Conservation (phyloP, 2,888 invertebrate genomes). For the Hypsopygia costalis region DNA sequence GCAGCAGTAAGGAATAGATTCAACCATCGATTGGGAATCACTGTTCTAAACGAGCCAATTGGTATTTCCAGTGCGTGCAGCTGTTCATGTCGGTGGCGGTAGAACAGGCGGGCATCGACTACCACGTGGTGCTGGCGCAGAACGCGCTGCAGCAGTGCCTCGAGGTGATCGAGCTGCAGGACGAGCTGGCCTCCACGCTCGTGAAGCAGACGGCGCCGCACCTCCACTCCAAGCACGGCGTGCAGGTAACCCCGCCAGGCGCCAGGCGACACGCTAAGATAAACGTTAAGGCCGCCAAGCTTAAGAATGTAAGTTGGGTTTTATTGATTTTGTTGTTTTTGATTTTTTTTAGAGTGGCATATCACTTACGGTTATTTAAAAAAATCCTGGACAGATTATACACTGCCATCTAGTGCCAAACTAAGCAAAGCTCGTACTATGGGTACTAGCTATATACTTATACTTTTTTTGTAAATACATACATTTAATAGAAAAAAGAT, state of each 20-base stretch:
- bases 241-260: slow-evolving; percentile 82
- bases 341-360: not conserved
- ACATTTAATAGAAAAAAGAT: too few species aligned
- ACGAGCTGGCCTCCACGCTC: slow-evolving; percentile 95
- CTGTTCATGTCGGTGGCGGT: slow-evolving; percentile 97
- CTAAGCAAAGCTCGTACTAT: too few species aligned
- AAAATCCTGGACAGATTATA: too few species aligned
- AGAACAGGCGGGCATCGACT: slow-evolving; percentile 97
- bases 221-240: slow-evolving; percentile 89
- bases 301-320: slow-evolving; percentile 66
- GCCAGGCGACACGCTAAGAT: slow-evolving; percentile 28
- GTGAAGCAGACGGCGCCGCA: slow-evolving; percentile 96
- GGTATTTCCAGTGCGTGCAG: slow-evolving; percentile 93
- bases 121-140: slow-evolving; percentile 98
- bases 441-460: too few species aligned
- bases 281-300: slow-evolving; percentile 57
- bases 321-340: slow-evolving; percentile 1
- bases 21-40: too few species aligned
- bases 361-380: not conserved
- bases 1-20: too few species aligned
- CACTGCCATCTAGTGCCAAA: too few species aligned
- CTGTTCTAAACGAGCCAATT: too few species aligned
- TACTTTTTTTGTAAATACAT: too few species aligned
- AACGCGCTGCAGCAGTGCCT: slow-evolving; percentile 96
- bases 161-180: slow-evolving; percentile 93